Evolutionary conservation across 2,888 invertebrate species (phyloP), one percentile per base, ranked within the genome.

Genomic region (Mactromeris polynyma): DNA sequence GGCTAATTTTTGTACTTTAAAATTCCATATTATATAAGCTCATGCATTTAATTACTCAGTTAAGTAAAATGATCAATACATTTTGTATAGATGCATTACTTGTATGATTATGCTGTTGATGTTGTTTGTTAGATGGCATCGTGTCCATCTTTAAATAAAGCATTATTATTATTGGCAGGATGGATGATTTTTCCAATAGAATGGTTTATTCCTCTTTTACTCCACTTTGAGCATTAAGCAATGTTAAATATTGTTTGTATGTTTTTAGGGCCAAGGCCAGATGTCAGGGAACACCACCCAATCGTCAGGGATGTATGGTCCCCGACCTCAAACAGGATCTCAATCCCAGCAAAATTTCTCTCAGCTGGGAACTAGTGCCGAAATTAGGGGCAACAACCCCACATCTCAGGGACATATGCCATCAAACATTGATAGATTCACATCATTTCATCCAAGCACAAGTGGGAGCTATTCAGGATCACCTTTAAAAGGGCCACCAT

Each of bases 331-430:
- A 64, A 31, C 80, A 87, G 91, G 91, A 91, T 91, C 91, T 91
- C 91, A 91, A 58, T 58, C 89, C 85, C 91, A 90, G 91, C 91
- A 88, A 89, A 87, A 80, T 80, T 91, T 88, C 82, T 54, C 89
- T 26, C 85, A 46, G 87, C 88, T 87, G 90, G 92, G 92, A 42
- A 89, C 86, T 89, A 92, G 90, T 87, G 89, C 91, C 85, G 92
- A 91, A 91, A 89, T 77, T 31, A 81, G 92, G 92, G 92, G 85
- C 84, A 85, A 58, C 17, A 87, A 91, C 83, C 89, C 91, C 86
- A 83, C 77, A 51, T 84, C 90, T 90, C 91, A 91, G 91, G 90
- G 92, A 92, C 83, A 86, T 69, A 73, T 90, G 42, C 81, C 91
- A 85, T 87, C 89, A 46, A 83, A 79, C 54, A 69, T 86, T 79